phyloP scores from a whole-genome alignment of 2,888 invertebrate genomes.

The Caradrina clavipalpis region DNA sequence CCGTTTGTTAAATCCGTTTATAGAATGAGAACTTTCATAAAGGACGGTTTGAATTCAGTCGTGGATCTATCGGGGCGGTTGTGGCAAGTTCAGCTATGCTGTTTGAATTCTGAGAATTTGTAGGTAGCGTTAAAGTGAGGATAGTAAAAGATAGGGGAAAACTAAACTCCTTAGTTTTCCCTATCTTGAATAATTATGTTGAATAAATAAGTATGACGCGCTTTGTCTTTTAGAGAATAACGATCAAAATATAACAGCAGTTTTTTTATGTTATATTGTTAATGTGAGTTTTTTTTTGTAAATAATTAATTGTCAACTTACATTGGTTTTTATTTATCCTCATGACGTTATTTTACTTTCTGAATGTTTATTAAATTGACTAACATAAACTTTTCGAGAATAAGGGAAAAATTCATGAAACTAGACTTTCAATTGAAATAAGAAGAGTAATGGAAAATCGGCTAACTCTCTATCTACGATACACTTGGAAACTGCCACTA shows the following conservation, averaged over 20 bases:
- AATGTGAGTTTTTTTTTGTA: too few relatives aligned
- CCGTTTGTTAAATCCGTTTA: constrained; percentile 46
- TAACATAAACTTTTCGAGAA: too few relatives aligned
- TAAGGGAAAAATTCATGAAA: neutral
- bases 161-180: too few relatives aligned
- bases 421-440: neutral
- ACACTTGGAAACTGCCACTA: neutral
- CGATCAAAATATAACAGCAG: too few relatives aligned
- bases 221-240: too few relatives aligned
- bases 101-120: constrained; percentile 8
- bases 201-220: too few relatives aligned
- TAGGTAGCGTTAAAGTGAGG: neutral
- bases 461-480: neutral
- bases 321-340: too few relatives aligned
- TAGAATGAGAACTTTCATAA: constrained; percentile 45
- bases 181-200: too few relatives aligned
- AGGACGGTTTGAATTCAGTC: constrained; percentile 15
- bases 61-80: neutral
- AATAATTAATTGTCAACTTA: too few relatives aligned
- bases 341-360: too few relatives aligned
- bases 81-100: neutral
- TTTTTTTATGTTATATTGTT: too few relatives aligned
- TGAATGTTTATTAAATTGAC: too few relatives aligned
- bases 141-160: neutral
- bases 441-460: neutral